A percentile compares a stretch with the other conserved stretches of the same genome.
Conservation (phyloP, 2,888 invertebrate species). For the Tromatobia lineatoria region DNA sequence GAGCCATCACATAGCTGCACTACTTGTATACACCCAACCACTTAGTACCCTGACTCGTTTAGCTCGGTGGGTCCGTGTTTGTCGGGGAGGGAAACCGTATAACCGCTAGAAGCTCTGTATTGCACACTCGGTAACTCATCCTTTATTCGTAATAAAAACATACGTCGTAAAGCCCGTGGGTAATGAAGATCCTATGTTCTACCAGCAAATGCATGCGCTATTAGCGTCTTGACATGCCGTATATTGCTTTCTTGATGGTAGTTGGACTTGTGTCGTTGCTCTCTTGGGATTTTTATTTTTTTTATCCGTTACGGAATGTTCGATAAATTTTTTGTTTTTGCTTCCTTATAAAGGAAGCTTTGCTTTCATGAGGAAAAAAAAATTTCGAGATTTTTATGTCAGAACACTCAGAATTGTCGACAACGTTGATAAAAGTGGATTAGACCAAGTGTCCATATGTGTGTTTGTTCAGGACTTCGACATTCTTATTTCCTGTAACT, state of each 20-base stretch:
- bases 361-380: no score
- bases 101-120: conserved; percentile 20
- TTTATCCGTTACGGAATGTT: no score
- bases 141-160: conserved; percentile 18
- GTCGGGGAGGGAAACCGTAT: conserved; percentile 22
- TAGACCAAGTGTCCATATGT: no score
- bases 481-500: no score
- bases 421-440: no score
- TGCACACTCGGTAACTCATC: background rate
- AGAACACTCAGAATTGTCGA: no score
- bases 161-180: conserved; percentile 1
- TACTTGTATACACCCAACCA: conserved; percentile 53
- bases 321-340: no score
- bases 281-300: no score
- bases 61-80: conserved; percentile 1
- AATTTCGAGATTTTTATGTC: no score
- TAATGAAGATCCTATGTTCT: background rate
- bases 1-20: conserved; percentile 20
- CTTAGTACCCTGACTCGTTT: conserved; percentile 60
- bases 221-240: background rate
- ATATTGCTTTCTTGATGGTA: background rate
- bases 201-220: background rate
- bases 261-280: no score
- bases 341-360: no score
- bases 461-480: no score